Evolutionary conservation across 2,888 invertebrate species (phyloP).

Genomic region (Ochropleura plecta): DNA sequence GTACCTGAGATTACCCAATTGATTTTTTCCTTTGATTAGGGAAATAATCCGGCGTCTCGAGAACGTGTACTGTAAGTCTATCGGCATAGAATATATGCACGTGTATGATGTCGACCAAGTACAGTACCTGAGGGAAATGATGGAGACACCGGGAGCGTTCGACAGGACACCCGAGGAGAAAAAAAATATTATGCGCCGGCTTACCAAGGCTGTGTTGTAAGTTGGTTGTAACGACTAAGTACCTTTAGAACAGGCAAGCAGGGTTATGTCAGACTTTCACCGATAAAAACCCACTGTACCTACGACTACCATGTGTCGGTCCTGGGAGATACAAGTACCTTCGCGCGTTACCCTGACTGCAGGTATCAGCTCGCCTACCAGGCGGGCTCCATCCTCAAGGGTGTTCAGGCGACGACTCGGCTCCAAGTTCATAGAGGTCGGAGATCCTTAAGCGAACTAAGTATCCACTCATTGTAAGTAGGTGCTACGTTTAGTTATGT

Average conservation of each 20-base stretch:
- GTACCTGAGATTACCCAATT: neutral
- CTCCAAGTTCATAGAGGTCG: no score
- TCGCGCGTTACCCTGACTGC: no score
- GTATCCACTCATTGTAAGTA: no score
- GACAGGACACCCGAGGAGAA: constrained; percentile 92
- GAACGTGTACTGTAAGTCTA: constrained; percentile 92
- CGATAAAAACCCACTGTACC: no score
- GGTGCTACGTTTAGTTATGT: neutral
- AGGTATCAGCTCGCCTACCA: no score
- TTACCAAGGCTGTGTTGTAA: constrained; percentile 92
- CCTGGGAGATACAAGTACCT: no score
- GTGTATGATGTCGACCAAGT: constrained; percentile 92
- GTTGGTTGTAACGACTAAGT: constrained; percentile 52
- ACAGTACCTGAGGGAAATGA: constrained; percentile 92
- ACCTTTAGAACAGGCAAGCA: no score
- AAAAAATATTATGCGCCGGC: constrained; percentile 92
- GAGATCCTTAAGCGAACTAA: no score
- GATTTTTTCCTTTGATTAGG: constrained; percentile 68
- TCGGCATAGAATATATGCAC: constrained; percentile 95
- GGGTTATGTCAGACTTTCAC: no score
- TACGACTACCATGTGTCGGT: no score
- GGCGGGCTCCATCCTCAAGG: no score
- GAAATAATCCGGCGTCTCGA: constrained; percentile 93
- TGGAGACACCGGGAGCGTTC: constrained; percentile 92
- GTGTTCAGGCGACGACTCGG: no score